Evolutionary conservation across 2,113 vertebrate genomes (phyloP), one percentile per base, ranked within the genome.

Genomic region (Zeus faber): DNA sequence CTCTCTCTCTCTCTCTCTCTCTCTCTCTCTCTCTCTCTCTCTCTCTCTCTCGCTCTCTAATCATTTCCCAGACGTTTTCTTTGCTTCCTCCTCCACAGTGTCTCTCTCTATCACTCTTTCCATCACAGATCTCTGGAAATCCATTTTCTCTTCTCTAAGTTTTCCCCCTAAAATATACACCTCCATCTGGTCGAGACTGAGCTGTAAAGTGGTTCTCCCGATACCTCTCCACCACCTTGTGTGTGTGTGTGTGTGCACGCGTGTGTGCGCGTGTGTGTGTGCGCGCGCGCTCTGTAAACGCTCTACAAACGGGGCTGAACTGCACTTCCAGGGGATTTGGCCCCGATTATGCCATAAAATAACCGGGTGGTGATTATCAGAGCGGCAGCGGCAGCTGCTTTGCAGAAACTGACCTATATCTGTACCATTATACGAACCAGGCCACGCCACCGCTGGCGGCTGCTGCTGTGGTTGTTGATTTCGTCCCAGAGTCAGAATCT

Each of bases 321-420:
- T 67, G 56, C 5, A 2, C 44, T n/a, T 49, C 51, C 0, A 50
- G 75, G 58, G 81, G 80, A 82, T 84, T 84, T 77, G 69, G 37
- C n/a, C 62, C 56, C 69, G 65, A 78, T 81, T 50, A 67, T 60
- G 58, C 48, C 22, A 62, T 77, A 67, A 72, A 63, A 56, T 80
- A 76, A 60, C 16, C 62, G 61, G 60, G 45, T 31, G 39, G 65
- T 54, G 63, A 77, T 85, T 56, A 80, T 72, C 76, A 78, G 76
- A 69, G 81, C 76, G 74, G 58, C 49, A 61, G 65, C 60, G 58
- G 65, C 68, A 67, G 48, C 65, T 35, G 63, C 33, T 46, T 48
- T 44, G 63, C n/a, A n/a, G n/a, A n/a, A n/a, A n/a, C 71, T 76
- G 76, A 77, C 74, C 74, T 62, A 78, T 58, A 81, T 80, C 62